Base-by-base conservation (phyloP, 1,140 invertebrate species). In the Carposina sasakii region DNA sequence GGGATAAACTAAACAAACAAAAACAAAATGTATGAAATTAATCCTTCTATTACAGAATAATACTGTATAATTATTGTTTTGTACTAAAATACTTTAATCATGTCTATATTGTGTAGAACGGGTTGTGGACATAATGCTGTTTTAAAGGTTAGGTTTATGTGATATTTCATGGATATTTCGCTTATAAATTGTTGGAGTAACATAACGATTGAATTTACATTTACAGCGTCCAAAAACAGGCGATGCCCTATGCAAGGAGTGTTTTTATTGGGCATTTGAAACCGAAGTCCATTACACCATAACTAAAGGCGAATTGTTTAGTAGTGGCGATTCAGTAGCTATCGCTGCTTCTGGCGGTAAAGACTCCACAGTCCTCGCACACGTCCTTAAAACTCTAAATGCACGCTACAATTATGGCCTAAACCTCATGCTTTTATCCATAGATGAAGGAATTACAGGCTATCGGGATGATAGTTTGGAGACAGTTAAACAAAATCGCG, bases 381-480 rank as follows among this genome's bases (percentile, higher is more conserved):
- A 96, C 78, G 89, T 98, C 2, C 78, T 99, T 57, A 98, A 98
- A 82, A 79, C 93, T 2, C 82, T 99, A 2, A 99, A 99, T 81
- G 89, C 97, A 60, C 89, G 92, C 50, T 92, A 99, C 71, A 86
- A 96, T 54, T 99, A 99, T 88, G 94, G 93, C 10, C 82, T 99
- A 0, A 91, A 98, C 40, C 86, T 99, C 20, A 89, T 97, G 52
- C 86, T 99, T 19, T 86, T 99, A 26, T 99, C 98, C 0, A 96
- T 99, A 45, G 98, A 99, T 84, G 98, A 99, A 90, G 98, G 98
- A 58, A 99, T 99, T 50, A 96, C 95, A 52, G 98, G 98, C 1
- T 99, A 99, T 71, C 86, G 98, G 60, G 98, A 99, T 87, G 98
- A 99, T 79, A 99, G 98, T 81, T 87, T 99, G 24, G 93, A 99